phyloP scores from a whole-genome alignment of 2,797 vertebrate genomes.

The Pangasius macronema region DNA sequence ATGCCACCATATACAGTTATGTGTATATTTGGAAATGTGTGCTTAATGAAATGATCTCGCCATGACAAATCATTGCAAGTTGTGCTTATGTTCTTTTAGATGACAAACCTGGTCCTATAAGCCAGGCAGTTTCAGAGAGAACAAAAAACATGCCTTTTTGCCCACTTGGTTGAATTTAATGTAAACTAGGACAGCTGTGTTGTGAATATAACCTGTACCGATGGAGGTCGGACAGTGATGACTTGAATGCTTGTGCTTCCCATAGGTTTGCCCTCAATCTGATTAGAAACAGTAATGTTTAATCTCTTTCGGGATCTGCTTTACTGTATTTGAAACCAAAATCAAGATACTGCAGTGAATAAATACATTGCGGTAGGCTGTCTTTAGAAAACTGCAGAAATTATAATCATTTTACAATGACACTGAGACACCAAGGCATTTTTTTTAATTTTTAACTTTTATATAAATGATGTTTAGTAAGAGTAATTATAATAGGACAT shows the following conservation, averaged over 20 bases:
- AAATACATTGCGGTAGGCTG: constrained; percentile 33
- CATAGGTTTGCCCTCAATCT: constrained; percentile 35
- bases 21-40: constrained; percentile 73
- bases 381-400: constrained; percentile 50
- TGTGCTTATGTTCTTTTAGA: constrained; percentile 45
- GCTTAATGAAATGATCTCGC: constrained; percentile 67
- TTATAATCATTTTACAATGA: constrained; percentile 53
- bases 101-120: constrained; percentile 51
- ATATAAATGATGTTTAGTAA: constrained; percentile 52
- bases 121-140: constrained; percentile 9
- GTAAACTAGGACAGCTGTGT: constrained; percentile 52
- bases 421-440: constrained; percentile 8
- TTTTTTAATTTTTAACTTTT: constrained; percentile 26
- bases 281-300: constrained; percentile 56
- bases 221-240: neutral
- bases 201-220: constrained; percentile 46
- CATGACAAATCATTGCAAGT: constrained; percentile 54
- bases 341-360: constrained; percentile 44
- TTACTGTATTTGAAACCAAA: constrained; percentile 46
- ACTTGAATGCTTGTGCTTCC: constrained; percentile 52
- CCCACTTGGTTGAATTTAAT: constrained; percentile 49
- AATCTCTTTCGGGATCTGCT: constrained; percentile 34
- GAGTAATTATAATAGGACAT: constrained; percentile 53
- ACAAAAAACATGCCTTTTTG: constrained; percentile 39
- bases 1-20: constrained; percentile 65